phyloP scores from a whole-genome alignment of 2,797 vertebrate species.

The Sebastes hopkinsi region DNA sequence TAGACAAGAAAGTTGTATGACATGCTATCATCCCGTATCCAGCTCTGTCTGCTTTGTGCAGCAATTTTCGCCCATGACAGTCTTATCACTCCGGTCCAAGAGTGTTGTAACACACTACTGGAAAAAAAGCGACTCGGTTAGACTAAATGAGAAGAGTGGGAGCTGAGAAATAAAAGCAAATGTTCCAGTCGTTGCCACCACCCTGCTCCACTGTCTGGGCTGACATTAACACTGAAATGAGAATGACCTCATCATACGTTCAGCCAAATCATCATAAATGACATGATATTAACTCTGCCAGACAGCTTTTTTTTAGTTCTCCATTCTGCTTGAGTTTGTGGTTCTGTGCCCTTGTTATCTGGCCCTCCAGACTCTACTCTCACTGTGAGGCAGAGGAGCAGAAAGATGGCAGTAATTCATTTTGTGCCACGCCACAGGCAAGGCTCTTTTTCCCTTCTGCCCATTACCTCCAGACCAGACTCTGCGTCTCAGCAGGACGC shows the following conservation, averaged over 20 bases:
- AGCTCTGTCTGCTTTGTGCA: neutral
- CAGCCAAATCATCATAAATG: constrained; percentile 70
- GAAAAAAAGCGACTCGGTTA: constrained; percentile 10
- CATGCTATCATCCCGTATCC: neutral
- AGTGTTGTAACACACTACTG: constrained; percentile 21
- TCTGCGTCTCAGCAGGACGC: constrained; percentile 59
- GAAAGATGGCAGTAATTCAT: constrained; percentile 77
- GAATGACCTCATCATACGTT: constrained; percentile 71
- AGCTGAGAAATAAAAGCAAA: constrained; percentile 51
- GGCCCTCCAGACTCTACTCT: constrained; percentile 70
- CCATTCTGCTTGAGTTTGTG: constrained; percentile 69
- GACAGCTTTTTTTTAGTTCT: constrained; percentile 59
- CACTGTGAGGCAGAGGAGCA: constrained; percentile 70
- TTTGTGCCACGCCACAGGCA: constrained; percentile 71
- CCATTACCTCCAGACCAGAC: constrained; percentile 73
- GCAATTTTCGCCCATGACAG: constrained; percentile 1
- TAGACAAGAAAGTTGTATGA: neutral
- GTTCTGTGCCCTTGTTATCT: constrained; percentile 76
- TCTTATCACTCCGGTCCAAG: constrained; percentile 26
- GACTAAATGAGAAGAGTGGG: constrained; percentile 33
- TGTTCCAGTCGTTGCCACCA: constrained; percentile 35
- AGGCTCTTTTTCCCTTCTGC: constrained; percentile 57
- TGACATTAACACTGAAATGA: constrained; percentile 61
- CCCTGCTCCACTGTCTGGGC: constrained; percentile 46
- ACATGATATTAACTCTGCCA: constrained; percentile 64